Conservation (phyloP, 2,113 vertebrate species). For the Capreolus pygargus region DNA sequence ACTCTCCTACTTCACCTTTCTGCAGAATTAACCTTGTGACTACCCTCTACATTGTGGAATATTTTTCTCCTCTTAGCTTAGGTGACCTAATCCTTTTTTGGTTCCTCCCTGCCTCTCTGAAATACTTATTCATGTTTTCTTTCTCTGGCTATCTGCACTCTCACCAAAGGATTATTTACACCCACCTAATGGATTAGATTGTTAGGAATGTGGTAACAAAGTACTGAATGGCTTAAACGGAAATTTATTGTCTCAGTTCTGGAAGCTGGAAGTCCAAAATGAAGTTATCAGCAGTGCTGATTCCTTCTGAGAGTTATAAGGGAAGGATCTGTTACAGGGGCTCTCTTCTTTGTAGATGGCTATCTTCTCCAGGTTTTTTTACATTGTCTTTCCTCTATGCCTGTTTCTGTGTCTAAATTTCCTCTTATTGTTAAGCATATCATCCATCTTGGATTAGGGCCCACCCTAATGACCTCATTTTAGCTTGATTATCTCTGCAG, state of each 20-base stretch:
- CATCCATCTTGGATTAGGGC: not conserved
- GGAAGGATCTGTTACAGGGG: not conserved
- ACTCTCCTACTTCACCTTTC: constrained; percentile 57
- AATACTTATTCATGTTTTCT: not conserved
- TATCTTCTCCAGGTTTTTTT: not conserved
- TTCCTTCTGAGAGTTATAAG: not conserved
- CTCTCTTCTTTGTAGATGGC: not conserved
- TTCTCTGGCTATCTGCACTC: not conserved
- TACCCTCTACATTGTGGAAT: not conserved
- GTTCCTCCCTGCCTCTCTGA: not conserved
- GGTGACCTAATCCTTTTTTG: not conserved
- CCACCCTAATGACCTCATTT: not conserved
- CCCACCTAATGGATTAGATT: not conserved
- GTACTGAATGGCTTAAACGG: not conserved
- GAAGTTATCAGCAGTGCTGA: not conserved
- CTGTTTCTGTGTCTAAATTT: not conserved
- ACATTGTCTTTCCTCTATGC: not conserved
- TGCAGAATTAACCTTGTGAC: constrained; percentile 22
- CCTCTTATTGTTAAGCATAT: not conserved
- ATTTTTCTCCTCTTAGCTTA: constrained; percentile 8
- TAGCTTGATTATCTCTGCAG: not conserved
- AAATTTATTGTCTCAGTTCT: not conserved
- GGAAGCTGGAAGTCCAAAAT: not conserved
- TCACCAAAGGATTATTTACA: not conserved
- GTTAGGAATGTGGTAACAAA: not conserved